These are phyloP conservation scores for Acanthurus leucopareius DNA, from an alignment of 2,797 vertebrate species.

Conservation along the genomic window DNA sequence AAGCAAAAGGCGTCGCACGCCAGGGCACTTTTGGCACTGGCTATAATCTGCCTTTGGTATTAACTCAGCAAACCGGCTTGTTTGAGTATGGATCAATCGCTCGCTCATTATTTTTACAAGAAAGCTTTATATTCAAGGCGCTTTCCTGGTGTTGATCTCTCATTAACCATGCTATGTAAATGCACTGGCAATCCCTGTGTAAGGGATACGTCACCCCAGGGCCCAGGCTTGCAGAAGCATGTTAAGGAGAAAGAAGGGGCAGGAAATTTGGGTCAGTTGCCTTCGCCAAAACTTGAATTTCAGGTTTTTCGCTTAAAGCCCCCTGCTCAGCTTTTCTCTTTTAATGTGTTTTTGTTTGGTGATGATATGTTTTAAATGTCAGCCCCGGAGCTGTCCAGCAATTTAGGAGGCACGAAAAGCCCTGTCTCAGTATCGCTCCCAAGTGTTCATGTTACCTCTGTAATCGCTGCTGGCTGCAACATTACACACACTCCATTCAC, in stretches of 20 bases:
- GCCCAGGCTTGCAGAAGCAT: conserved; percentile 82
- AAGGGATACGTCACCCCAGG: conserved; percentile 84
- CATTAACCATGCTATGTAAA: conserved; percentile 89
- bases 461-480: conserved; percentile 80
- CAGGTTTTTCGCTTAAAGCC: conserved; percentile 84
- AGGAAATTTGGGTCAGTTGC: conserved; percentile 87
- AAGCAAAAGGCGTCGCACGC: conserved; percentile 84
- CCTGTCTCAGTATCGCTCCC: conserved; percentile 80
- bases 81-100: conserved; percentile 89
- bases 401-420: conserved; percentile 80
- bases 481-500: conserved; percentile 79
- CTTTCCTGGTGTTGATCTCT: conserved; percentile 88
- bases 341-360: conserved; percentile 85
- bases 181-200: conserved; percentile 85
- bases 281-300: conserved; percentile 87
- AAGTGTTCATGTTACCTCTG: conserved; percentile 83
- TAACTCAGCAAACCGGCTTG: conserved; percentile 89
- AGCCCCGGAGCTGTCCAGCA: conserved; percentile 84
- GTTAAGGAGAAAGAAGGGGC: conserved; percentile 83
- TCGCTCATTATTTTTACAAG: conserved; percentile 89
- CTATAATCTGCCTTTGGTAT: conserved; percentile 90
- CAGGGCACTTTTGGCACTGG: conserved; percentile 87
- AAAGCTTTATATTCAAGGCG: conserved; percentile 87
- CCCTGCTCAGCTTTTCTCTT: conserved; percentile 80
- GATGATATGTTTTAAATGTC: conserved; percentile 87